Evolutionary conservation across 2,888 invertebrate genomes (phyloP).

Genomic region (Itoplectis maculator): DNA sequence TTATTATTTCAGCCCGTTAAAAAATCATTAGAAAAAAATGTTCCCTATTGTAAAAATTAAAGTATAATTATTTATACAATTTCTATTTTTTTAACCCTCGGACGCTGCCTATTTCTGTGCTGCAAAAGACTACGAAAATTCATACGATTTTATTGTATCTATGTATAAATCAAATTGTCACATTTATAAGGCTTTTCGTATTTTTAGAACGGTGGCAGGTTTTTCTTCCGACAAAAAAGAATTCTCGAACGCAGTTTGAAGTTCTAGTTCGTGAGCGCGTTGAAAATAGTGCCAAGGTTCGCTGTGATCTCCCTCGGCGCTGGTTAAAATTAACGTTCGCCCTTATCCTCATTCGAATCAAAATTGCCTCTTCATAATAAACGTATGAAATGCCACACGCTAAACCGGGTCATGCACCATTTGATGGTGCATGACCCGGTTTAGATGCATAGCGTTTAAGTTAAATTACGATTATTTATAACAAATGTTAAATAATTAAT

Average conservation of each 20-base stretch:
- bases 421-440: too few species aligned
- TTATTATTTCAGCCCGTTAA: too few species aligned
- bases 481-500: too few species aligned
- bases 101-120: neutral
- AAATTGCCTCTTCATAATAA: slow-evolving; percentile 19
- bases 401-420: neutral
- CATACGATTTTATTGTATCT: neutral
- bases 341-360: slow-evolving; percentile 58
- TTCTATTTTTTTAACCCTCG: neutral
- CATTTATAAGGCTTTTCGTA: neutral
- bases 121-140: neutral
- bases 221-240: neutral
- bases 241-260: slow-evolving; percentile 17
- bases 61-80: too few species aligned
- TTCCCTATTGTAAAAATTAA: too few species aligned
- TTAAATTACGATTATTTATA: too few species aligned
- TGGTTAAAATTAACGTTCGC: slow-evolving; percentile 65
- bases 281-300: slow-evolving; percentile 68
- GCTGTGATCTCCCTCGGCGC: slow-evolving; percentile 33
- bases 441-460: too few species aligned
- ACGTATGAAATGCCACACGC: neutral
- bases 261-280: slow-evolving; percentile 47
- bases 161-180: neutral
- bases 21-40: too few species aligned
- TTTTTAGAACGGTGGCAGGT: neutral